These are phyloP conservation scores for Hydractinia echinata DNA, from an alignment of 30 jellyfish, hydroid and myxozoan species.

Conservation along the genomic window DNA sequence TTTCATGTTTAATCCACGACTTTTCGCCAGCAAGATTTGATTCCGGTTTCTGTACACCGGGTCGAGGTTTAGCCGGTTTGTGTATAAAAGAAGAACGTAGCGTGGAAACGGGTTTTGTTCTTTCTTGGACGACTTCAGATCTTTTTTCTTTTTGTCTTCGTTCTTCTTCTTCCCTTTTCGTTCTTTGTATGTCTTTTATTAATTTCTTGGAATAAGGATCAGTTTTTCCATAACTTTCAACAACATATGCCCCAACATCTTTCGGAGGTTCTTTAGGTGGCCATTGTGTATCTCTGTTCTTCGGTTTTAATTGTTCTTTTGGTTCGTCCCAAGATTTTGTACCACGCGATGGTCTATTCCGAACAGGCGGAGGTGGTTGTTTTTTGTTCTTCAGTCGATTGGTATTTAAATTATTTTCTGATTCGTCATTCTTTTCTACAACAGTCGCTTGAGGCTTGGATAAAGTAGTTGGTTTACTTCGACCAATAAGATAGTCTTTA, in stretches of 20 bases:
- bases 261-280: conserved; percentile 62
- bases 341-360: conserved; percentile 6
- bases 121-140: conserved; percentile 70
- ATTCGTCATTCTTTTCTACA: not conserved
- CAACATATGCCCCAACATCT: conserved; percentile 81
- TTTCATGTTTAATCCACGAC: conserved; percentile 88
- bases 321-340: conserved; percentile 28
- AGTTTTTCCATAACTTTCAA: conserved; percentile 81
- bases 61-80: conserved; percentile 40
- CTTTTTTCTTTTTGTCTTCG: conserved; percentile 37
- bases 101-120: conserved; percentile 64
- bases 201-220: conserved; percentile 63
- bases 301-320: not conserved
- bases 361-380: conserved; percentile 38
- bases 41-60: conserved; percentile 75
- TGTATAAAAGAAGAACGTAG: conserved; percentile 53
- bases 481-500: conserved; percentile 10
- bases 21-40: conserved; percentile 46
- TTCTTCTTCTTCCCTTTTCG: conserved; percentile 59
- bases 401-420: conserved; percentile 6
- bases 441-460: not conserved
- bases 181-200: conserved; percentile 46
- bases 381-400: not conserved
- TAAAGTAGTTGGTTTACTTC: not conserved
- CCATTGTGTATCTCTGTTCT: conserved; percentile 24